Evolutionary conservation across 2,888 invertebrate species (phyloP), one percentile per base, ranked within the genome.

Genomic region (Troides helena): DNA sequence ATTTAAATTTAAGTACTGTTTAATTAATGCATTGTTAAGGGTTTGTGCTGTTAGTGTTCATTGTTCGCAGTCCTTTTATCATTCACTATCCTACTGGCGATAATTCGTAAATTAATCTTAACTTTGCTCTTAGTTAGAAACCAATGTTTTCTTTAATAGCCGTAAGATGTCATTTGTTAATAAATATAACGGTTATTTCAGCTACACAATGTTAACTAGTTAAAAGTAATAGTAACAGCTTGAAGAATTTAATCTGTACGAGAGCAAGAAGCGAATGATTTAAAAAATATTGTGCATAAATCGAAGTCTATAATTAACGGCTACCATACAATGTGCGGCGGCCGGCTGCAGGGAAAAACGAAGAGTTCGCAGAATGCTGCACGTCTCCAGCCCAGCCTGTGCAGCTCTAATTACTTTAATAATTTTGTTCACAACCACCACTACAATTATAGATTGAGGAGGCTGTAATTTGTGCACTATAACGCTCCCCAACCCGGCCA

Each of bases 391-490:
- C 53, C 53, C 8, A 30, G 25, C 25, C 25, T 23, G 21, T 53
- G 56, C 63, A 62, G 57, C 61, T 62, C 67, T 65, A 70, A 70
- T 70, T 65, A 61, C 56, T 68, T 69, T 64, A 61, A 69, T 67
- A 70, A 68, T 66, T 68, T 72, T 66, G 72, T 81, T 82, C 81
- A 81, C 83, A 82, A 80, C 80, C 72, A 78, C 80, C 81, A 80
- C 81, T 79, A 74, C 82, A 85, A 87, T 86, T 85, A 85, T 81
- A 78, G 75, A 80, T 81, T 71, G 65, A 80, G 80, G 78, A 81
- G 60, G 80, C 82, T 76, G 80, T 81, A 84, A 86, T 86, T 83
- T 82, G 75, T 80, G 76, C 79, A 84, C 83, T 85, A 87, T 85
- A 87, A 87, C 85, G 74, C 77, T 75, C 79, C 43, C 58, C 50